Evolutionary conservation across 1,140 invertebrate genomes (phyloP).

Genomic region (Zaprionus camerounensis): DNA sequence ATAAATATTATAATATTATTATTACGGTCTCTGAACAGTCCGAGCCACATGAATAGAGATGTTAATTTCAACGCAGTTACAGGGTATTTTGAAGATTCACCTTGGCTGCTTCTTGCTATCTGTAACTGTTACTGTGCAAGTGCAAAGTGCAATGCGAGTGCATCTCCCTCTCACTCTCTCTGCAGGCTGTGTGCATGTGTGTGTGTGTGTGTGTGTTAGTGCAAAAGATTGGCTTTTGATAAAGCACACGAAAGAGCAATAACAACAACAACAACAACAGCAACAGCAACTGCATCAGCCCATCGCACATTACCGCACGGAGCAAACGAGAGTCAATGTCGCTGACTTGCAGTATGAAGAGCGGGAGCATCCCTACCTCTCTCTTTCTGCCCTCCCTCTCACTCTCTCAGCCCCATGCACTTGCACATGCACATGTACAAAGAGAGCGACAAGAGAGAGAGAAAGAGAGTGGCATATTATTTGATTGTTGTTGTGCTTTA

Average conservation of each 20-base stretch:
- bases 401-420: background rate
- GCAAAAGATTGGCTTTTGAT: constrained; percentile 32
- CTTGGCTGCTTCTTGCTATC: background rate
- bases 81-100: background rate
- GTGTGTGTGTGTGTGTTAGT: background rate
- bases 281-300: constrained; percentile 5
- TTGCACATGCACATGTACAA: constrained; percentile 51
- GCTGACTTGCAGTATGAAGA: constrained; percentile 14
- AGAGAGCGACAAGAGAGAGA: background rate
- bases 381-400: background rate
- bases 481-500: constrained; percentile 23
- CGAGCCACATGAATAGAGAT: constrained; percentile 16
- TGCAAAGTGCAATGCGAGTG: constrained; percentile 31
- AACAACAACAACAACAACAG: constrained; percentile 10
- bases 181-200: background rate
- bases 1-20: too few species aligned
- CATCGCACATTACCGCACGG: constrained; percentile 23
- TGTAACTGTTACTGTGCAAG: constrained; percentile 23
- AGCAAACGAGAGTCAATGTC: constrained; percentile 60
- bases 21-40: too few species aligned
- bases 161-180: background rate
- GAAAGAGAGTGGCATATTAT: constrained; percentile 5
- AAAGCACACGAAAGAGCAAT: constrained; percentile 29
- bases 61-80: constrained; percentile 10
- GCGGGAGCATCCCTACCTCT: constrained; percentile 11